phyloP scores from a whole-genome alignment of 2,888 invertebrate species.

The Empis stercorea region DNA sequence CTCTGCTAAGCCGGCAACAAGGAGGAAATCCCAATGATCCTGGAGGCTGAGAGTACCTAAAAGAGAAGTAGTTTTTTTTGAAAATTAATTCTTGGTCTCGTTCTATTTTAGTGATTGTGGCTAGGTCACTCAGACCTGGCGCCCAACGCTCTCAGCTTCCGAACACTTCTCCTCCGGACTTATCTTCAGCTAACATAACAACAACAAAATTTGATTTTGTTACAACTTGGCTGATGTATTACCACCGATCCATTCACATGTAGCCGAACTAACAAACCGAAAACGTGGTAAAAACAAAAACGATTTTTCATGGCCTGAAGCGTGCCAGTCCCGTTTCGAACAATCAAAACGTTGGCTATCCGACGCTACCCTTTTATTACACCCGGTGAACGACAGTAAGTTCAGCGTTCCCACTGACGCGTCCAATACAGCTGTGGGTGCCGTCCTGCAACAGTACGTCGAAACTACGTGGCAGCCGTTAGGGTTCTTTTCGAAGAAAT shows the following conservation, averaged over 20 bases:
- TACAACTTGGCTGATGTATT: background rate
- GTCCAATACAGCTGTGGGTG: conserved; percentile 6
- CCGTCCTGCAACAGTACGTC: conserved; percentile 19
- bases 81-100: too few species aligned
- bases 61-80: too few species aligned
- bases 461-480: conserved; percentile 23
- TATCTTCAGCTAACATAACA: too few species aligned
- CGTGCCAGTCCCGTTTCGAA: background rate
- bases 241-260: background rate
- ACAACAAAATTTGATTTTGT: too few species aligned
- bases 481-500: conserved; percentile 25
- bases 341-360: background rate
- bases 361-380: background rate
- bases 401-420: background rate
- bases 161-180: too few species aligned
- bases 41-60: too few species aligned
- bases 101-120: too few species aligned
- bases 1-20: too few species aligned
- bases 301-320: background rate
- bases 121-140: too few species aligned
- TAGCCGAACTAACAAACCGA: background rate
- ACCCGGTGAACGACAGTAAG: background rate
- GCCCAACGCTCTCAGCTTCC: too few species aligned
- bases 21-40: too few species aligned
- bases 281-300: background rate